Evolutionary conservation across 2,888 invertebrate species (phyloP).

Genomic region (Vesta saturnalis): DNA sequence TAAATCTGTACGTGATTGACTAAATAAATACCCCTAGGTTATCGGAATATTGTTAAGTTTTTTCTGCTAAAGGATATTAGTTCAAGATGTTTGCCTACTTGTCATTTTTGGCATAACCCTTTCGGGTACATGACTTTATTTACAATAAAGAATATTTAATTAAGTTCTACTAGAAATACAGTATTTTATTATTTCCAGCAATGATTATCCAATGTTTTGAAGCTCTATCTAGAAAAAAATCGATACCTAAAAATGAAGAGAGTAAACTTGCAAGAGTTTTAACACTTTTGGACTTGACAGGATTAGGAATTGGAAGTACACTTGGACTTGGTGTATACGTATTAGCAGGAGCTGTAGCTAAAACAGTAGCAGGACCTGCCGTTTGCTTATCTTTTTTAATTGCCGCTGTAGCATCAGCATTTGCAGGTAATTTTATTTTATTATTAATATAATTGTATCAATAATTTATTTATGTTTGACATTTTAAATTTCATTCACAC

Average conservation of each 20-base stretch:
- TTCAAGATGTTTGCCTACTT: too few species aligned
- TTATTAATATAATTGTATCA: too few species aligned
- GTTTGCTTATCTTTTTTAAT: conserved; percentile 91
- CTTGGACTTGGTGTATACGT: conserved; percentile 96
- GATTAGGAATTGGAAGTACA: conserved; percentile 87
- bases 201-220: conserved; percentile 42
- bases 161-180: too few species aligned
- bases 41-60: too few species aligned
- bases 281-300: conserved; percentile 84
- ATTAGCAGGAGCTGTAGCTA: conserved; percentile 89
- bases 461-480: too few species aligned
- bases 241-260: conserved; percentile 54
- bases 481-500: too few species aligned
- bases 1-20: too few species aligned
- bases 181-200: conserved; percentile 17
- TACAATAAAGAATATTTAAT: neutral
- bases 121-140: neutral
- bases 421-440: too few species aligned
- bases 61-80: too few species aligned
- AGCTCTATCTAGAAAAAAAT: conserved; percentile 62
- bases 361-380: conserved; percentile 88
- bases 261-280: conserved; percentile 73
- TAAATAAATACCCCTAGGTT: too few species aligned
- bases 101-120: too few species aligned
- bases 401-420: conserved; percentile 91